Conservation (phyloP, 2,113 vertebrate genomes). For the Phoxinus phoxinus region DNA sequence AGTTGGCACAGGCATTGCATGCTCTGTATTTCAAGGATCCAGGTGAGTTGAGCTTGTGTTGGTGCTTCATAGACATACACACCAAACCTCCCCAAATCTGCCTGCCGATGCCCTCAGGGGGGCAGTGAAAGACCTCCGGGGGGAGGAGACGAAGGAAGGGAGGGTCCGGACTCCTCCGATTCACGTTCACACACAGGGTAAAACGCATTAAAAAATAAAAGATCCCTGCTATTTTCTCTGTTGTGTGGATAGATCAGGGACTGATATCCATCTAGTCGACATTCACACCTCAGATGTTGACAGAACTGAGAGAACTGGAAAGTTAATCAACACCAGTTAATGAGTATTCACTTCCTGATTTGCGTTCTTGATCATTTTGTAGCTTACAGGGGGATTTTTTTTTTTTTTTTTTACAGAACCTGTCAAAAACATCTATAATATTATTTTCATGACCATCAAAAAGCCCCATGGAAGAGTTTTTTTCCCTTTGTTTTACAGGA, state of each 20-base stretch:
- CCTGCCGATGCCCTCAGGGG: neutral
- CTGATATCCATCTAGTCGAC: conserved; percentile 18
- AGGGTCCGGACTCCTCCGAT: neutral
- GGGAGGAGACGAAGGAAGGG: neutral
- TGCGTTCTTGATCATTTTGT: neutral
- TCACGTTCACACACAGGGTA: neutral
- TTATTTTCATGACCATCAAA: neutral
- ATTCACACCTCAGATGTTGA: conserved; percentile 54
- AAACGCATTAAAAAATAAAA: neutral
- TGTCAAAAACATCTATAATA: neutral
- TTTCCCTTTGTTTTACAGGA: no score
- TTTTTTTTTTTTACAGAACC: neutral
- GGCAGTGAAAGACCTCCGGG: neutral
- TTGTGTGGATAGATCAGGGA: conserved; percentile 11
- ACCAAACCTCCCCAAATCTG: neutral
- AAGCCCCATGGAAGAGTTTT: neutral
- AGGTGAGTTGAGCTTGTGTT: conserved; percentile 33
- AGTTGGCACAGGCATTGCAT: neutral
- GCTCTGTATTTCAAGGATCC: neutral
- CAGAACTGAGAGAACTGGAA: conserved; percentile 37
- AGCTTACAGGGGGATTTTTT: neutral
- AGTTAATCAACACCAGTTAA: conserved; percentile 43
- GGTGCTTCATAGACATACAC: neutral
- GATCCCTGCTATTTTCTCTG: neutral
- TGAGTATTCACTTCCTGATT: neutral